A percentile compares a stretch with the other conserved stretches of the same genome.
phyloP scores from a whole-genome alignment of 2,113 vertebrate genomes.

The Mirounga angustirostris region DNA sequence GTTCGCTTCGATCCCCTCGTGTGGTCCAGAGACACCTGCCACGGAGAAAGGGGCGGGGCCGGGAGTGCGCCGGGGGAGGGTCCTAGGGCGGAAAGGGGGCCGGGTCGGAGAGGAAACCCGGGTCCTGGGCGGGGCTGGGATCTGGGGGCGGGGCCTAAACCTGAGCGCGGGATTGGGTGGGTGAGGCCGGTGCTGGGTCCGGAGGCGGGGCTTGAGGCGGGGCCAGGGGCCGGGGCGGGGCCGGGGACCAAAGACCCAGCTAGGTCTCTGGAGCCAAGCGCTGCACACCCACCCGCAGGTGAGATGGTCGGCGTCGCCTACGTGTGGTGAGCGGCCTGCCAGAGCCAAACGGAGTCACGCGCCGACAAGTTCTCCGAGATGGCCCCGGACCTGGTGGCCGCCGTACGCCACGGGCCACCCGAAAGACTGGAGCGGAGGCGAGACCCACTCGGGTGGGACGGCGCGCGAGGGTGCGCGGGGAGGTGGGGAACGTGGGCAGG shows the following conservation, averaged over 20 bases:
- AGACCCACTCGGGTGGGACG: not conserved
- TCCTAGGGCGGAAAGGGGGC: not conserved
- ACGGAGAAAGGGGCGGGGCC: slow-evolving; percentile 85
- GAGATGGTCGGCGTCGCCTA: slow-evolving; percentile 93
- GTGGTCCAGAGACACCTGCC: slow-evolving; percentile 92
- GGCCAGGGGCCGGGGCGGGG: not conserved
- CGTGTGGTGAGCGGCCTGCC: slow-evolving; percentile 94
- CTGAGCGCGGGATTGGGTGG: not conserved
- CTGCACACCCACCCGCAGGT: slow-evolving; percentile 83
- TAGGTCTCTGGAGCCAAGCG: rapidly evolving
- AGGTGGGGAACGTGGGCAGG: not conserved
- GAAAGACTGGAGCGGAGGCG: slow-evolving; percentile 91
- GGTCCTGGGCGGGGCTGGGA: not conserved
- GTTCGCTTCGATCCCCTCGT: slow-evolving; percentile 93
- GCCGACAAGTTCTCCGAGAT: slow-evolving; percentile 94
- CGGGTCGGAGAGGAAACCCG: too few species aligned
- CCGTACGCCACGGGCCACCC: slow-evolving; percentile 91
- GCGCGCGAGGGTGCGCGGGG: not conserved
- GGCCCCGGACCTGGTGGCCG: slow-evolving; percentile 94
- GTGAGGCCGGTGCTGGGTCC: not conserved
- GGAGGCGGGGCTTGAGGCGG: not conserved
- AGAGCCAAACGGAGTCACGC: slow-evolving; percentile 90
- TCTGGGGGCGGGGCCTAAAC: not conserved
- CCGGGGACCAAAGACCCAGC: not conserved
- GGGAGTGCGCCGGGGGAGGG: too few species aligned